Base-by-base conservation (phyloP, 2,113 vertebrate genomes). In the Lipophrys pholis region DNA sequence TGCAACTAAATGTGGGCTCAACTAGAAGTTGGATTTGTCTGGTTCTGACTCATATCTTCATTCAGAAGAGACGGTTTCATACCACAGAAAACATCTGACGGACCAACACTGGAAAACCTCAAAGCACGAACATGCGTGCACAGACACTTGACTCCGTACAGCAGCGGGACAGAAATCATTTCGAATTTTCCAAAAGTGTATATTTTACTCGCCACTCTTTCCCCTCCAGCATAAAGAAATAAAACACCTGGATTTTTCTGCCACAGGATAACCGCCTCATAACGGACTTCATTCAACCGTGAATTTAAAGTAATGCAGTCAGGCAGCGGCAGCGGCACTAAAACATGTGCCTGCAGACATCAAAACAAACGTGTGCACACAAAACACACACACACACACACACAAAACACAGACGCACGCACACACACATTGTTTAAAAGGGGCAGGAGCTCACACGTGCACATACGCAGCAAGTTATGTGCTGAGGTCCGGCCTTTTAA, bases 181-280 rank as follows among this genome's bases (percentile, higher is more conserved):
- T 57, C 35, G 38, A 54, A 42, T 14, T 56, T 72, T 35, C 49
- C 56, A 69, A 65, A 53, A 7, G 46, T 30, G 66, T 58, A 46
- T 65, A 53, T 63, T 69, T 65, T 78, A 43, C 60, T 58, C 45
- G 48, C n/a, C 16, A 16, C 16, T 40, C 39, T n/a, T 68, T 41
- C 54, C 53, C 80, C 73, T 40, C 45, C 57, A 82, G 83, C 72
- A 69, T 65, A 67, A 80, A 73, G 53, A 77, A 69, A 84, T 75
- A 66, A 80, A 63, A 58, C 85, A 81, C 61, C 55, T 76, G 70
- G 78, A 50, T 58, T 42, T 60, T 76, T 2, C n/a, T 61, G 77
- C 67, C 49, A 78, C 58, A 35, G 68, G 85, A 80, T 56, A 49
- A 63, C 3, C 7, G 60, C 40, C 48, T 81, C 78, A 64, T 30